Percentiles rank a stretch among this genome's conserved stretches.
Conservation (phyloP, 30 jellyfish, hydroid and myxozoan species). For the Aurelia sp. region DNA sequence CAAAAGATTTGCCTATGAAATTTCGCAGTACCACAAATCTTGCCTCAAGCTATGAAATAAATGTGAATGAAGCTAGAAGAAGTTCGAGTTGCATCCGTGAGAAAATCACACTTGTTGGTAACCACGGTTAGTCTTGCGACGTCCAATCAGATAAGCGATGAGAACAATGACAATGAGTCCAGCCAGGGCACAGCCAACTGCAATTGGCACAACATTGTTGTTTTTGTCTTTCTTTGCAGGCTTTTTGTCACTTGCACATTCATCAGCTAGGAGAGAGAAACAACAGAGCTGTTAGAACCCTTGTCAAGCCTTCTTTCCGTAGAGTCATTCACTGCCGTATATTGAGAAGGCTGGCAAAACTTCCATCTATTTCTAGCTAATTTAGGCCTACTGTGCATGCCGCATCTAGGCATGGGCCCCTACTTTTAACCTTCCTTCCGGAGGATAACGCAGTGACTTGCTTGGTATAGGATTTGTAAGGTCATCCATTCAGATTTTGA, state of each 20-base stretch:
- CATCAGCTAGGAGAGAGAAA: slow-evolving; percentile 63
- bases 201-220: slow-evolving; percentile 89
- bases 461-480: too few relatives aligned
- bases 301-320: too few relatives aligned
- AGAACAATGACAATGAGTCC: slow-evolving; percentile 94
- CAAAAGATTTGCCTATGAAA: neutral
- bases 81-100: neutral
- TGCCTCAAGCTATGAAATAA: neutral
- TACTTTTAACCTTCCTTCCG: too few relatives aligned
- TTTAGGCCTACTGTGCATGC: too few relatives aligned
- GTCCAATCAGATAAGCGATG: slow-evolving; percentile 96
- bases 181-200: slow-evolving; percentile 98
- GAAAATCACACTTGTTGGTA: slow-evolving; percentile 76
- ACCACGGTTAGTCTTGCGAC: slow-evolving; percentile 91
- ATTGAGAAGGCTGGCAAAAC: too few relatives aligned
- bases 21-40: neutral
- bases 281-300: slow-evolving; percentile 35
- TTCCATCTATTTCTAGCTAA: too few relatives aligned
- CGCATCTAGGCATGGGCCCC: too few relatives aligned
- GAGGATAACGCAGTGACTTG: too few relatives aligned
- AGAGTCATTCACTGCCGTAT: too few relatives aligned
- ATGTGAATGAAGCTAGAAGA: too few relatives aligned
- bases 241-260: slow-evolving; percentile 5
- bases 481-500: too few relatives aligned
- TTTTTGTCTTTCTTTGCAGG: slow-evolving; percentile 25